Conservation (phyloP, 2,797 vertebrate genomes). For the Eleutherodactylus coqui region DNA sequence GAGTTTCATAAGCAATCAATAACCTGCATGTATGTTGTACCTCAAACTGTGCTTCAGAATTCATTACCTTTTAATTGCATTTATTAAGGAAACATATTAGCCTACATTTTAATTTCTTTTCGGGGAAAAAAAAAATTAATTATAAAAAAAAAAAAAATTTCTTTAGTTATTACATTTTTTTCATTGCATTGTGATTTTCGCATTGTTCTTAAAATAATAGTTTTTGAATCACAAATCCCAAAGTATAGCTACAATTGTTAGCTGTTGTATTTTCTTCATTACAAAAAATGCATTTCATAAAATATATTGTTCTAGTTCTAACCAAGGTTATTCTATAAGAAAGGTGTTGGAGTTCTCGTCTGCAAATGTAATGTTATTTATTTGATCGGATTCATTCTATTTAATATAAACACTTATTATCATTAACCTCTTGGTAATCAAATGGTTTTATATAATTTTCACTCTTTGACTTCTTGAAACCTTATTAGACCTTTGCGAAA, state of each 20-base stretch:
- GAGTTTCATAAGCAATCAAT: not conserved
- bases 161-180: not conserved
- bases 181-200: not conserved
- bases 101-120: not conserved
- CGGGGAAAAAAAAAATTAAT: not conserved
- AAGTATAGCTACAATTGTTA: not conserved
- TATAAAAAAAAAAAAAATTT: too few relatives aligned
- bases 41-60: not conserved
- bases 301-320: conserved; percentile 6
- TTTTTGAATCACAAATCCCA: not conserved
- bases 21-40: not conserved
- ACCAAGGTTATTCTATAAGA: not conserved
- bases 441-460: not conserved
- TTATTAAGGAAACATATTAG: not conserved
- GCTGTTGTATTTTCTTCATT: not conserved
- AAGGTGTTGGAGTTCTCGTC: not conserved
- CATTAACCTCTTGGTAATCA: not conserved
- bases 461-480: not conserved
- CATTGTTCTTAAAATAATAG: conserved; percentile 2
- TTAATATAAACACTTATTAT: not conserved
- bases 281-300: not conserved
- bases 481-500: too few relatives aligned
- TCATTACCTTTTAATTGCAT: not conserved
- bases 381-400: not conserved
- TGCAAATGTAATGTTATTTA: not conserved